Base-by-base conservation (phyloP, 2,113 vertebrate species). In the Ondatra zibethicus region DNA sequence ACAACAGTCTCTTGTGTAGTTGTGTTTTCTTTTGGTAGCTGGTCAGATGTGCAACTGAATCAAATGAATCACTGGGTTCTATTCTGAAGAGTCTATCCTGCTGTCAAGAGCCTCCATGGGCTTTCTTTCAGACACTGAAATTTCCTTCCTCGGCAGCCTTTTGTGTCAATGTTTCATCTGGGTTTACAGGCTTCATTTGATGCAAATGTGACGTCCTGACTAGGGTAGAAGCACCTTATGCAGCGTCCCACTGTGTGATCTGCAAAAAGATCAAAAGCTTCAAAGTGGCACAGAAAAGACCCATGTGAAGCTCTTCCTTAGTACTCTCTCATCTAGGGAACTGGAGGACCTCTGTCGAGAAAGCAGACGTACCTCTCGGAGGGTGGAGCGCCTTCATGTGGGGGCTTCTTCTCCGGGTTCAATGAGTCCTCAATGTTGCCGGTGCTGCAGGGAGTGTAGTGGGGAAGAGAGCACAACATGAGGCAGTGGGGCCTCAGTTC, bases 321-420 rank as follows among this genome's bases (percentile, higher is more conserved):
- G 75, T 21, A 42, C 33, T 47, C 63, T 77, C 42, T 86, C 55
- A 63, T 58, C 12, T 42, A 63, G 5, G 52, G 4, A 63, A 36
- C 47, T 45, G 29, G 4, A 7, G 58, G 52, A 52, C 36, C 58
- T 84, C 7, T 42, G 61, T 23, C 25, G 42, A 85, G n/a, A 63
- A 88, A 39, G 42, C 0, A 73, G 31, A 84, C 88, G 13, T 39
- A 98, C 97, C 95, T 96, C 55, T 96, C 95, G 25, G 82, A 68
- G 55, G 31, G 39, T 0, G 4, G 68, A 16, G 36, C 70, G 36
- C n/a, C 63, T 9, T 66, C 92, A 25, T 4, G 31, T 11, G 80
- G 52, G 14, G 16, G 1, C n/a, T 88, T 95, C 92, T 93, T 91
- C 70, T 96, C 88, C 36, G 25, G 3, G 65, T 52, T 47, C 27